A percentile compares a stretch with the other conserved stretches of the same genome.
These are phyloP conservation scores for Mustela lutreola DNA, from an alignment of 2,113 vertebrate species.

Conservation along the genomic window DNA sequence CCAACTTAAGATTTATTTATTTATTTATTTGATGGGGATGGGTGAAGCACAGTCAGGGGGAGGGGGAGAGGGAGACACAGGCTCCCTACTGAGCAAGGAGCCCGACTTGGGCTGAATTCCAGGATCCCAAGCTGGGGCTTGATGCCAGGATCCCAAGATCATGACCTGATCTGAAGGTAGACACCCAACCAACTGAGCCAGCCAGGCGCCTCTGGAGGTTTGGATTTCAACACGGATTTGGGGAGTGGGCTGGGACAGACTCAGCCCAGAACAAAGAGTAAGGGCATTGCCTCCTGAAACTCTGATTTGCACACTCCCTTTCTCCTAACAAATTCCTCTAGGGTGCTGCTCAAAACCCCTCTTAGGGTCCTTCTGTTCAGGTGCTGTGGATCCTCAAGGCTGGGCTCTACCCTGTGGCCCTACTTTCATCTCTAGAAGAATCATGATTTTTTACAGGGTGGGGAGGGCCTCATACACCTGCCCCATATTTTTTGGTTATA, in stretches of 20 bases:
- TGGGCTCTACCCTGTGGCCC: neutral
- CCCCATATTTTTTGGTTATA: neutral
- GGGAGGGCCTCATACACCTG: neutral
- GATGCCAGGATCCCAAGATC: neutral
- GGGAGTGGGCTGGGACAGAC: neutral
- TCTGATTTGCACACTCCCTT: neutral
- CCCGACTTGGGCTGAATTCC: no score
- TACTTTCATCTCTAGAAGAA: neutral
- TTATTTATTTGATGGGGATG: no score
- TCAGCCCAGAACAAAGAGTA: neutral
- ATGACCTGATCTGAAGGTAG: neutral
- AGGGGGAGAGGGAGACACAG: no score
- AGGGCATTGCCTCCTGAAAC: no score
- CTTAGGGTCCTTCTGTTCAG: neutral
- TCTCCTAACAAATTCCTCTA: neutral
- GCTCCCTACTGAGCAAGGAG: no score
- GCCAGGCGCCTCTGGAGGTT: neutral
- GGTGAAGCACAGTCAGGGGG: no score
- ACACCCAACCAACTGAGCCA: neutral
- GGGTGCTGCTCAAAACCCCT: neutral
- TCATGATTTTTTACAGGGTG: neutral
- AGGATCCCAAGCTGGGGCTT: no score
- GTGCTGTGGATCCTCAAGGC: neutral
- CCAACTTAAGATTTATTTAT: no score
- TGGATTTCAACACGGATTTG: neutral